Evolutionary conservation across 1,140 invertebrate genomes (phyloP), one percentile per base, ranked within the genome.

Genomic region (Orius laevigatus): DNA sequence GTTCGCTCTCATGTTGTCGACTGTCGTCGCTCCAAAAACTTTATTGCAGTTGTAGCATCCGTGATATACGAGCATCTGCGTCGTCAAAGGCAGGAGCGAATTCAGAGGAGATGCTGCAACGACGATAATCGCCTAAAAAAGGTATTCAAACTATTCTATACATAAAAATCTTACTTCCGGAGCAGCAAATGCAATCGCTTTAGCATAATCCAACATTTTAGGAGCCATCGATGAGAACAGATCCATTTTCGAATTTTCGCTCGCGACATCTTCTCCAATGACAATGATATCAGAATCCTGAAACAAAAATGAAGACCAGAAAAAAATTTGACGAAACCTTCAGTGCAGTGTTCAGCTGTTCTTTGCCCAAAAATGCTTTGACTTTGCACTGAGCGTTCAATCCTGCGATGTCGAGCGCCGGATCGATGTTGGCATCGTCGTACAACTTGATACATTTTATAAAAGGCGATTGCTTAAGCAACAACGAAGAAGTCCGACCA

Each of bases 11-110:
- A 86, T 79, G 49, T 78, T 72, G 64, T 86, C 77, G 9, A 86
- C 62, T 14, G 79, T 78, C 9, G 82, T 85, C 3, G 87, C 74
- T 11, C 87, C 87, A 59, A 90, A 81, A 11, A 91, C 65, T 48
- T 71, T 70, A 18, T 74, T 76, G 5, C 75, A 68, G 57, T 85
- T 78, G 61, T 76, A 79, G 3, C 72, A 63, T 31, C 74, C 51
- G 16, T 18, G 10, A 11, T 38, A 33, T 3, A 31, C 14, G 2
- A 52, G 10, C 6, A 35, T 16, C 25, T 49, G 40, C 16, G 44
- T 20, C 6, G 45, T 34, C 2, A 49, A 14, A 19, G 51, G 51
- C 2, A 52, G 46, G 2, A 52, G 15, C 12, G 11, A 34, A 31
- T 52, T 52, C 3, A 52, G 12, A 5, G 51, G 51, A 5, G 46